Conservation (phyloP, 2,888 invertebrate species). For the Chaetoderma sp. region DNA sequence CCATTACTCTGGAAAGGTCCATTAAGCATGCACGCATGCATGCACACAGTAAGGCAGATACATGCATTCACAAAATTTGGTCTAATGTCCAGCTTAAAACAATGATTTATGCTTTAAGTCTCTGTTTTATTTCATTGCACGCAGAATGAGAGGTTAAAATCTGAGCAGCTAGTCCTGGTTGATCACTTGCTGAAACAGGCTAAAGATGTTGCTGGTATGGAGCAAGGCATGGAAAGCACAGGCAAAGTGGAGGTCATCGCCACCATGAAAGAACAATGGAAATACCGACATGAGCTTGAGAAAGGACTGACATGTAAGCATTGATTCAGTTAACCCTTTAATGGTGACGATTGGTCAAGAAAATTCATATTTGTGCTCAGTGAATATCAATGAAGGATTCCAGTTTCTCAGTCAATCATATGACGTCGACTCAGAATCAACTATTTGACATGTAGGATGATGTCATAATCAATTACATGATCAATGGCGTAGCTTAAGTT, state of each 20-base stretch:
- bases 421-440: too few relatives aligned
- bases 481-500: too few relatives aligned
- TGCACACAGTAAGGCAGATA: neutral
- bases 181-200: constrained; percentile 59
- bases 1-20: too few relatives aligned
- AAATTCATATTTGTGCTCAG: too few relatives aligned
- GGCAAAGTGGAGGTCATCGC: constrained; percentile 57
- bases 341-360: too few relatives aligned
- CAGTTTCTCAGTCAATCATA: too few relatives aligned
- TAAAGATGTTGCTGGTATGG: constrained; percentile 52
- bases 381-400: too few relatives aligned
- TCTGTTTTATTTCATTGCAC: too few relatives aligned
- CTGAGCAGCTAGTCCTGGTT: constrained; percentile 57
- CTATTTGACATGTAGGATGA: too few relatives aligned
- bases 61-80: neutral
- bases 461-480: too few relatives aligned
- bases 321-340: neutral
- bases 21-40: too few relatives aligned
- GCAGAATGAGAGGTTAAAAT: constrained; percentile 62
- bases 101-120: neutral
- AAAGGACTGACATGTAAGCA: constrained; percentile 49
- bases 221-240: constrained; percentile 48
- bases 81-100: neutral
- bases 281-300: constrained; percentile 48
- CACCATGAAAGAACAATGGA: constrained; percentile 64